Evolutionary conservation across 1,140 invertebrate genomes (phyloP).

Genomic region (Ostrea edulis): DNA sequence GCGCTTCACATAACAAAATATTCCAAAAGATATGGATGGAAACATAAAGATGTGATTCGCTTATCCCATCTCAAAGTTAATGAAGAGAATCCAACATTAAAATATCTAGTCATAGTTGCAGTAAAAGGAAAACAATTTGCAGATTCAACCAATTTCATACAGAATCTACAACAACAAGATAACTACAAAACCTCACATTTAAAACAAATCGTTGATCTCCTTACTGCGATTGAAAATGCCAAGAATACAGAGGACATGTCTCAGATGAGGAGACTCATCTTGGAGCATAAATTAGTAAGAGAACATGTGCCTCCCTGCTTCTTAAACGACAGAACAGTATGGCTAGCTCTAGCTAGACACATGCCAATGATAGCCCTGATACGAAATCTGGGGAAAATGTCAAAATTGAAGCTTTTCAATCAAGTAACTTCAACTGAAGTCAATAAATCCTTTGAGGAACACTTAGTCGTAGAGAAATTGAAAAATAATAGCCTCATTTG

Average conservation of each 20-base stretch:
- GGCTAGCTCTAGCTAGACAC: slow-evolving; percentile 83
- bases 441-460: background rate
- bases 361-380: slow-evolving; percentile 83
- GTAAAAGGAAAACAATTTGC: slow-evolving; percentile 79
- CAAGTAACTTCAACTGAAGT: slow-evolving; percentile 70
- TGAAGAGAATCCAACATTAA: slow-evolving; percentile 79
- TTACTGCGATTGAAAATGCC: slow-evolving; percentile 81
- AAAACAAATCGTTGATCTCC: slow-evolving; percentile 81
- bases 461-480: background rate
- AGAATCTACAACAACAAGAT: slow-evolving; percentile 41
- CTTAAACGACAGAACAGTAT: slow-evolving; percentile 83
- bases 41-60: slow-evolving; percentile 30
- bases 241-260: slow-evolving; percentile 82
- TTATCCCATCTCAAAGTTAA: slow-evolving; percentile 38
- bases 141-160: slow-evolving; percentile 68
- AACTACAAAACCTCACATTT: slow-evolving; percentile 75
- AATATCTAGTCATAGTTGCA: slow-evolving; percentile 69
- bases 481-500: background rate
- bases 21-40: slow-evolving; percentile 17
- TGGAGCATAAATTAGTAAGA: slow-evolving; percentile 80
- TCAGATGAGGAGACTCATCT: slow-evolving; percentile 80
- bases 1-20: slow-evolving; percentile 78
- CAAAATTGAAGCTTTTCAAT: slow-evolving; percentile 79
- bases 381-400: slow-evolving; percentile 84
- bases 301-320: slow-evolving; percentile 85